These are phyloP conservation scores for Coccyzus lansbergi DNA, from an alignment of 2,797 vertebrate genomes.

Conservation along the genomic window DNA sequence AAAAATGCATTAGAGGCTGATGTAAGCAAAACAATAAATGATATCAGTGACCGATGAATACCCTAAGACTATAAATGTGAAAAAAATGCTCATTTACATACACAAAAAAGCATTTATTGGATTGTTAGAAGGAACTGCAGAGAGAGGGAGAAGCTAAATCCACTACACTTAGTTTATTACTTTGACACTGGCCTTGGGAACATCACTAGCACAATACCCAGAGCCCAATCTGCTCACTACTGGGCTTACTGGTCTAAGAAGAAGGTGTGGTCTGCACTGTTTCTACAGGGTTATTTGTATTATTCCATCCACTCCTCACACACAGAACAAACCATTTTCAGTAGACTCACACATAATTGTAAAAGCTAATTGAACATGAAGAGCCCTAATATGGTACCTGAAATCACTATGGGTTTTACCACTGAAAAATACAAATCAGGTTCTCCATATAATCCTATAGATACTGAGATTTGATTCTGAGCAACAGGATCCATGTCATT, in stretches of 20 bases:
- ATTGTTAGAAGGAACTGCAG: neutral
- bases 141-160: neutral
- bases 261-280: neutral
- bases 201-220: neutral
- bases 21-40: neutral
- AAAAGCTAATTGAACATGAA: neutral
- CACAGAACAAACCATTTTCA: neutral
- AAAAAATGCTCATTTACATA: neutral
- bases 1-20: neutral
- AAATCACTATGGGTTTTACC: neutral
- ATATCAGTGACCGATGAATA: neutral
- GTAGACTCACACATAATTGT: neutral
- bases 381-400: neutral
- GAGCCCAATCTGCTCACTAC: neutral
- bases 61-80: rapidly evolving
- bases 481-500: neutral
- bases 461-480: neutral
- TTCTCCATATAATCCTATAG: neutral
- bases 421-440: neutral
- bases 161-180: neutral
- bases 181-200: neutral
- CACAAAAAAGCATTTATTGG: neutral
- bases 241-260: neutral
- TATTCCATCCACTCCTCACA: neutral
- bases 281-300: neutral